Percentiles rank a stretch among this genome's conserved stretches.
These are phyloP conservation scores for Nyctalus aviator DNA, from an alignment of 2,797 vertebrate genomes.

Conservation along the genomic window DNA sequence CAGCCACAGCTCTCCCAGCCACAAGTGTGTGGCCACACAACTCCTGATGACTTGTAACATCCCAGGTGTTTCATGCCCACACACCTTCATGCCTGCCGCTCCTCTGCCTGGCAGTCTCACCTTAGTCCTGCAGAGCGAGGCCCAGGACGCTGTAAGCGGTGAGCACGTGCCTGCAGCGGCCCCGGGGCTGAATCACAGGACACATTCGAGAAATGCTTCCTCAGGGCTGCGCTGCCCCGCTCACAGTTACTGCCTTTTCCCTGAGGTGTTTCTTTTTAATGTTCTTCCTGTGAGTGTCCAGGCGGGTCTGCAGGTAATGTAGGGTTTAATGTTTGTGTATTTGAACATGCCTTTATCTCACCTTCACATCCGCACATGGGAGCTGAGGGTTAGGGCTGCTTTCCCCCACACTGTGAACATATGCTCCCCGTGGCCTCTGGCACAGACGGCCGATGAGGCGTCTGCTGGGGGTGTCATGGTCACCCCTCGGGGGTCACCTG, in stretches of 20 bases:
- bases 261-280: neutral
- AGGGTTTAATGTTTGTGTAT: neutral
- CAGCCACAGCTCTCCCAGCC: neutral
- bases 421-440: neutral
- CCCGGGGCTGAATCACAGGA: neutral
- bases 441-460: neutral
- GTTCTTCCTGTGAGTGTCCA: neutral
- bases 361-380: neutral
- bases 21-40: neutral
- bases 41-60: neutral
- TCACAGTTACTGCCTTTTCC: neutral
- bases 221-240: neutral
- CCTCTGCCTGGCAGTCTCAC: neutral
- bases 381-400: neutral
- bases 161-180: neutral
- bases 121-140: neutral
- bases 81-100: neutral
- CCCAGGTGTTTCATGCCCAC: neutral
- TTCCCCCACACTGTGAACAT: neutral
- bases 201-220: neutral
- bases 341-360: neutral
- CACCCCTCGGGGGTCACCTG: neutral
- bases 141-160: neutral
- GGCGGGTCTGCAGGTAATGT: neutral
- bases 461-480: neutral